Base-by-base conservation (phyloP, 2,888 invertebrate species). In the Coelopa pilipes region DNA sequence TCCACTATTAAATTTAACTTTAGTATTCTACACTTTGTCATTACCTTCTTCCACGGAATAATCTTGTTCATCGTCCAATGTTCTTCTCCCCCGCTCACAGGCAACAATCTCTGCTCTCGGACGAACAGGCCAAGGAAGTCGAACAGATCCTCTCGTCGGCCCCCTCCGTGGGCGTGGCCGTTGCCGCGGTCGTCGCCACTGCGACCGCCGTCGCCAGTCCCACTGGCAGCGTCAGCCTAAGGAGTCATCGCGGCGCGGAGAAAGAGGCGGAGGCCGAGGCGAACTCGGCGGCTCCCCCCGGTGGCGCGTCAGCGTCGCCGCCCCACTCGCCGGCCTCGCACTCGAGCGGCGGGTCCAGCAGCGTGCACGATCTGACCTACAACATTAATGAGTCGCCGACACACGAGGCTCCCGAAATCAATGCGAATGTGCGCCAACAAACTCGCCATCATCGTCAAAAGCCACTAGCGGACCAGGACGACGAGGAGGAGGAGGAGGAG, bases 71-170 rank as follows among this genome's bases (percentile, higher is more conserved):
- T 68, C 13, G 24, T 55, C n/a, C 11, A 12, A 19, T 55, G 24
- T 67, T 75, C 74, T 78, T 63, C 47, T 65, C 68, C 9, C 21
- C 21, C 47, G 17, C 55, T 11, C 17, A 77, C 88, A 94, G 94
- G 88, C 93, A 93, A 90, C 94, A 94, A 88, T 92, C 92, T 85
- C 89, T 95, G 84, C 90, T 95, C 84, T 94, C 95, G 76, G 96
- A 96, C 87, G 96, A 96, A 89, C 95, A 96, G 88, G 96, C 96
- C 80, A 94, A 94, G 87, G 95, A 96, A 90, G 94, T 96, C 79
- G 93, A 93, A 80, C 92, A 93, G 84, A 90, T 96, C 85, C 86
- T 96, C 82, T 93, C 93, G 79, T 92, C 93, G 79, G 82, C 85
- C 76, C 85, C 86, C 68, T 80, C 82, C 74, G 85, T 83, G 76